phyloP scores from a whole-genome alignment of 2,113 vertebrate genomes.

The Oenanthe melanoleuca region DNA sequence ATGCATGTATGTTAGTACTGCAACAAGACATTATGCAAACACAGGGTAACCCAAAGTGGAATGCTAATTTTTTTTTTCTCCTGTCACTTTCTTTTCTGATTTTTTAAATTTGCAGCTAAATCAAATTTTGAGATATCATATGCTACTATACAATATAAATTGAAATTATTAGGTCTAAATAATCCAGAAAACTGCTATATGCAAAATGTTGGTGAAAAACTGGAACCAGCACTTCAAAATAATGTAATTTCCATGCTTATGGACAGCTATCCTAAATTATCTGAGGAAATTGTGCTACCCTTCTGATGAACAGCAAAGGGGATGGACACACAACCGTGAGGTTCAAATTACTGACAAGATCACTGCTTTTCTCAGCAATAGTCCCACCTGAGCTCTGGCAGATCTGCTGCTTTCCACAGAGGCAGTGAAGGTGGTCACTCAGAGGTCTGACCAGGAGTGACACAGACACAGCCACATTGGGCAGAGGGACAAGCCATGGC shows the following conservation, averaged over 20 bases:
- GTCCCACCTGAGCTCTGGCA: background rate
- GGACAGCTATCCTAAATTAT: background rate
- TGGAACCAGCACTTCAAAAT: background rate
- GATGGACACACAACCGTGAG: background rate
- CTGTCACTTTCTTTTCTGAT: background rate
- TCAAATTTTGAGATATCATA: background rate
- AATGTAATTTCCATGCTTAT: background rate
- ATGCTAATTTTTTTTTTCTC: background rate
- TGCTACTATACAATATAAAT: background rate
- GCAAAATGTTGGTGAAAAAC: background rate
- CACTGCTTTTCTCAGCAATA: background rate
- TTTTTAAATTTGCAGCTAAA: background rate
- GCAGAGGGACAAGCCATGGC: background rate
- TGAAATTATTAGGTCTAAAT: background rate
- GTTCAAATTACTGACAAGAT: background rate
- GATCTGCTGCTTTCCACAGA: background rate
- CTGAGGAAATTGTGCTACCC: background rate
- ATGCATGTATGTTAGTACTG: background rate
- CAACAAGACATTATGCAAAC: background rate
- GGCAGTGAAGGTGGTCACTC: background rate
- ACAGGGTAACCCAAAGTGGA: background rate
- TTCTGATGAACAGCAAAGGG: background rate
- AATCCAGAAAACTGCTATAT: background rate
- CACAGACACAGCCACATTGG: rapidly evolving
- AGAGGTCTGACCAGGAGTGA: background rate